Evolutionary conservation across 2,113 vertebrate species (phyloP).

Genomic region (Penelope pileata): DNA sequence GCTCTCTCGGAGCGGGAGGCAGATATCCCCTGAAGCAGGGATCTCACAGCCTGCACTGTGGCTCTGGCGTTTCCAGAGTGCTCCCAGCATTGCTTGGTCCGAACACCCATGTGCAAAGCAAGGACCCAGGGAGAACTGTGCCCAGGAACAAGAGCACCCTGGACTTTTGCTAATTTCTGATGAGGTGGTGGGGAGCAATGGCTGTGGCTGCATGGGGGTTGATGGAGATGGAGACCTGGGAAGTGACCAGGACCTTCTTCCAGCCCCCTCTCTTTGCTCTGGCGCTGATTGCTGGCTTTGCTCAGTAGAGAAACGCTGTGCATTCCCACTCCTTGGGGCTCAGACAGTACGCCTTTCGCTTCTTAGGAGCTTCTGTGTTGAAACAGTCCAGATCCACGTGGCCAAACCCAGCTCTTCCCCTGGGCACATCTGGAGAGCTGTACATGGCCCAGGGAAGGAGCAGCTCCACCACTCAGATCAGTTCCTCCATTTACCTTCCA

Average conservation of each 20-base stretch:
- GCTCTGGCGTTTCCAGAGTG: not conserved
- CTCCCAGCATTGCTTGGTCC: not conserved
- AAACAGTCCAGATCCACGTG: not conserved
- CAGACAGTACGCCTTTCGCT: too few relatives aligned
- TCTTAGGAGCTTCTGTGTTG: not conserved
- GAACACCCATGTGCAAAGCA: not conserved
- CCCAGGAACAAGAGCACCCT: not conserved
- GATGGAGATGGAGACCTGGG: too few relatives aligned
- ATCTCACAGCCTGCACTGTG: not conserved
- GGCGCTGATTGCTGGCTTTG: too few relatives aligned
- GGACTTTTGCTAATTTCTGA: too few relatives aligned
- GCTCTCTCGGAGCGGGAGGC: not conserved
- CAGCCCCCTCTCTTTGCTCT: too few relatives aligned
- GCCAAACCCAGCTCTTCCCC: not conserved
- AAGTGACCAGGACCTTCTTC: too few relatives aligned
- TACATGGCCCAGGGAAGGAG: not conserved
- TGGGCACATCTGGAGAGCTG: not conserved
- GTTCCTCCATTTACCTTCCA: not conserved
- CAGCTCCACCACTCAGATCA: not conserved
- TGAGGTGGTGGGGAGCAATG: too few relatives aligned
- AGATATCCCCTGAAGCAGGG: not conserved
- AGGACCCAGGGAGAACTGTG: fast-evolving
- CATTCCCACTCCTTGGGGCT: too few relatives aligned
- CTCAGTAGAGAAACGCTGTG: too few relatives aligned
- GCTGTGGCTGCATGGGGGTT: too few relatives aligned